phyloP scores from a whole-genome alignment of 2,888 invertebrate genomes.

The Chrysina gloriosa region DNA sequence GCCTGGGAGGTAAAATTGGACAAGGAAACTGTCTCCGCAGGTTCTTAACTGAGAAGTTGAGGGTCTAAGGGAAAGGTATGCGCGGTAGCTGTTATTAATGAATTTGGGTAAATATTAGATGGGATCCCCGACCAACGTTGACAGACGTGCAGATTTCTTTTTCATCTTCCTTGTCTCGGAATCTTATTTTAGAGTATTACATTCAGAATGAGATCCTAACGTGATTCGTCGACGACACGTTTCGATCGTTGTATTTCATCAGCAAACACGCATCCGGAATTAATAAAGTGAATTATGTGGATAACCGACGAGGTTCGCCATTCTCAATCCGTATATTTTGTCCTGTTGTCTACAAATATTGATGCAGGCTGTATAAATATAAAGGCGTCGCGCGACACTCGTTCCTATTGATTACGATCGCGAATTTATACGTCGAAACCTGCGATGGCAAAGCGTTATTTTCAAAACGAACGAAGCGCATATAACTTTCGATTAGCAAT shows the following conservation, averaged over 20 bases:
- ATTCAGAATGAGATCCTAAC: background rate
- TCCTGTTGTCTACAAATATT: too few species aligned
- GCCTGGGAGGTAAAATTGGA: background rate
- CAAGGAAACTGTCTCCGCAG: slow-evolving; percentile 9
- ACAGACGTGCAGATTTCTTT: background rate
- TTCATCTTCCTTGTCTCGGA: background rate
- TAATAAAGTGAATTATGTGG: too few species aligned
- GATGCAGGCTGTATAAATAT: too few species aligned
- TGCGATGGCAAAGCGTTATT: background rate
- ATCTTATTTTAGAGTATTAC: background rate
- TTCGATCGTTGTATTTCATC: background rate
- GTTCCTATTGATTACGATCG: too few species aligned
- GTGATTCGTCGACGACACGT: background rate
- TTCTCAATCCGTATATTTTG: too few species aligned
- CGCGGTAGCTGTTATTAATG: slow-evolving; percentile 1
- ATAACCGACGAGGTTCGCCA: too few species aligned
- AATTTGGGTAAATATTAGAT: slow-evolving; percentile 6
- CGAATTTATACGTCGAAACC: too few species aligned
- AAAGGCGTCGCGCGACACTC: too few species aligned
- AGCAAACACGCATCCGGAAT: background rate
- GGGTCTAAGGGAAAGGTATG: slow-evolving; percentile 9
- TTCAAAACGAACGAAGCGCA: background rate
- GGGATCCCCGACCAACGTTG: slow-evolving; percentile 1
- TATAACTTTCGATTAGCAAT: background rate
- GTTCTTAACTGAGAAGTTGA: slow-evolving; percentile 4